These are phyloP conservation scores for Heterochromis multidens DNA, from an alignment of 2,113 vertebrate species.

Conservation along the genomic window DNA sequence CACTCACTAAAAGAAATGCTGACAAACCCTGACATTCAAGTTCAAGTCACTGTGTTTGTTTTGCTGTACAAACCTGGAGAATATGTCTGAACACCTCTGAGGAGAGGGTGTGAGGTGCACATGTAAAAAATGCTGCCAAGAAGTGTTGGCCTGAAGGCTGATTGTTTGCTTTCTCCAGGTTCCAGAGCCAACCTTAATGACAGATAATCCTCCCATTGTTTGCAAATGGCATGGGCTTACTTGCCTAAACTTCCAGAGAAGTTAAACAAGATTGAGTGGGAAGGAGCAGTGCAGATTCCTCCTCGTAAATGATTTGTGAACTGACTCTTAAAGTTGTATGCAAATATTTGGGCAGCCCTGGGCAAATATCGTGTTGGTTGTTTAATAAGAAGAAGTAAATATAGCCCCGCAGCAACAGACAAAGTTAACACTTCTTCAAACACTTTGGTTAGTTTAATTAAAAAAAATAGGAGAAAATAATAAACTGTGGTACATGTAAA, in stretches of 20 bases:
- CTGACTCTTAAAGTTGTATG: neutral
- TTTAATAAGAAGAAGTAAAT: neutral
- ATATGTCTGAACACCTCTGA: neutral
- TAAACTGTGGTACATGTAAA: neutral
- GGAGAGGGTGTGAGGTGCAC: neutral
- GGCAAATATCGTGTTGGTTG: neutral
- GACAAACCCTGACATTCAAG: neutral
- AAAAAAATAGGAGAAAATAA: neutral
- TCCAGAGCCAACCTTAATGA: neutral
- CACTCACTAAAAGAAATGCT: neutral
- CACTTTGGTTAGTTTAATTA: neutral
- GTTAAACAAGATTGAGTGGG: neutral
- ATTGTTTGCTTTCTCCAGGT: neutral
- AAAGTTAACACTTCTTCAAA: neutral
- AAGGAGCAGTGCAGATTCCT: neutral
- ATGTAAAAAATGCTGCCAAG: neutral
- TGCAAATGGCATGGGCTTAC: neutral
- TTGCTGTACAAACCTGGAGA: neutral
- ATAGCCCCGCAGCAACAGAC: neutral
- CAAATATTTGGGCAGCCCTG: neutral
- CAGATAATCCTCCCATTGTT: neutral
- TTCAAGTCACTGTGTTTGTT: neutral
- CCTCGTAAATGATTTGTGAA: neutral
- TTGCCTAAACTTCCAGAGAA: neutral
- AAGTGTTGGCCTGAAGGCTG: neutral